Conservation (phyloP, 2,113 vertebrate species). For the Mastomys natalensis region DNA sequence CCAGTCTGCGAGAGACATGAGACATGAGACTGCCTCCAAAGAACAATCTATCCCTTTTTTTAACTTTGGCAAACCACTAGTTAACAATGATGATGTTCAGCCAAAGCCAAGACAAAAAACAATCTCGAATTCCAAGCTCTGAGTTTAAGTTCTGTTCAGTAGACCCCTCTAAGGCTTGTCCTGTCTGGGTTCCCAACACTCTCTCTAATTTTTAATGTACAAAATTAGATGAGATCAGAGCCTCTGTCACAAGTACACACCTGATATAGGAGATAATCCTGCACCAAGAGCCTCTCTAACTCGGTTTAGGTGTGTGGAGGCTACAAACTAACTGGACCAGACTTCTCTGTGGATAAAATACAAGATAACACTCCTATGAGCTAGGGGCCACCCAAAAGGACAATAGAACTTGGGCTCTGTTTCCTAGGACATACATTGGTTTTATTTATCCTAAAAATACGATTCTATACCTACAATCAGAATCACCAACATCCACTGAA, state of each 20-base stretch:
- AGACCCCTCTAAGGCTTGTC: background rate
- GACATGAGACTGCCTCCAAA: too few species aligned
- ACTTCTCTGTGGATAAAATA: constrained; percentile 45
- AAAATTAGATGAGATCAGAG: constrained; percentile 17
- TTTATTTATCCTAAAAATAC: constrained; percentile 33
- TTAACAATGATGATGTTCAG: background rate
- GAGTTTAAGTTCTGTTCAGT: background rate
- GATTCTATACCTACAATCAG: background rate
- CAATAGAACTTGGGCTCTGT: constrained; percentile 10
- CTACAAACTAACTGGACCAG: constrained; percentile 47
- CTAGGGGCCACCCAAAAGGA: constrained; percentile 6
- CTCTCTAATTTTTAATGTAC: background rate
- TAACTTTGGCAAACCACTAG: constrained; percentile 7
- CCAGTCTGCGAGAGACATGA: background rate
- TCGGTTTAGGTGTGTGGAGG: constrained; percentile 41
- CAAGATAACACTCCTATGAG: constrained; percentile 34
- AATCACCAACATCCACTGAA: background rate
- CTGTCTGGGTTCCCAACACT: background rate
- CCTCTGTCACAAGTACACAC: background rate
- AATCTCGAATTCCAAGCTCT: background rate
- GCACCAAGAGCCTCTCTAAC: constrained; percentile 50
- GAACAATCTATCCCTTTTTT: background rate
- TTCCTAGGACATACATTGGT: constrained; percentile 52
- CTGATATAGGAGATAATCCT: background rate
- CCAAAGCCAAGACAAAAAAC: background rate